Evolutionary conservation across 1,140 invertebrate genomes (phyloP).

Genomic region (Leptinotarsa defecta): DNA sequence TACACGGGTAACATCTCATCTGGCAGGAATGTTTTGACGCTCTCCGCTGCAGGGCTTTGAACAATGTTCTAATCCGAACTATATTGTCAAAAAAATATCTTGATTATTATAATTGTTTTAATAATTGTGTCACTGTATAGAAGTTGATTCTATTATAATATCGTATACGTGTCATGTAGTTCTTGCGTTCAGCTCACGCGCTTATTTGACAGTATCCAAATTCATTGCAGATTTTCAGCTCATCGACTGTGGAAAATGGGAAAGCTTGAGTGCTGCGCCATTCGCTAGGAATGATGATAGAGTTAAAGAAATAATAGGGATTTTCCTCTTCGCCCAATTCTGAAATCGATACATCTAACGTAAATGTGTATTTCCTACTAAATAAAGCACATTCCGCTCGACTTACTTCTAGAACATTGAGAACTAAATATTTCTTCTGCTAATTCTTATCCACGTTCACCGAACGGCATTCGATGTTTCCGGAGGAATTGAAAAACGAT

Average conservation of each 20-base stretch:
- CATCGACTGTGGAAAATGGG: slow-evolving; percentile 47
- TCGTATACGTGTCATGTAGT: neutral
- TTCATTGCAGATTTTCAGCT: slow-evolving; percentile 57
- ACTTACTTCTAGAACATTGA: slow-evolving; percentile 15
- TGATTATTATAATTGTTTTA: too few relatives aligned
- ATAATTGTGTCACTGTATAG: too few relatives aligned
- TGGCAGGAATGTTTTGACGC: too few relatives aligned
- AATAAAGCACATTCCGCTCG: slow-evolving; percentile 22
- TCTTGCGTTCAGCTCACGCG: neutral
- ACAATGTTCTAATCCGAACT: too few relatives aligned
- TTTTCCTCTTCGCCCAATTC: slow-evolving; percentile 49
- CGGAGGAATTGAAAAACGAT: neutral
- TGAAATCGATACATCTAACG: slow-evolving; percentile 47
- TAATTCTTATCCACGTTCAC: slow-evolving; percentile 11
- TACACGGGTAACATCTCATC: too few relatives aligned
- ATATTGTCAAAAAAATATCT: too few relatives aligned
- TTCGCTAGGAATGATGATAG: slow-evolving; percentile 52
- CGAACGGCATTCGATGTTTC: slow-evolving; percentile 6
- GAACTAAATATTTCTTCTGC: slow-evolving; percentile 14
- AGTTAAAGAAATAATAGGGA: slow-evolving; percentile 55
- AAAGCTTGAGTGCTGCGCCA: slow-evolving; percentile 51
- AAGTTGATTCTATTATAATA: neutral
- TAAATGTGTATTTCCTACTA: slow-evolving; percentile 38
- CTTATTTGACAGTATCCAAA: slow-evolving; percentile 50
- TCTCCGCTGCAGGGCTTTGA: too few relatives aligned